Conservation (phyloP, 2,113 vertebrate species). For the Corythornis vintsioides region DNA sequence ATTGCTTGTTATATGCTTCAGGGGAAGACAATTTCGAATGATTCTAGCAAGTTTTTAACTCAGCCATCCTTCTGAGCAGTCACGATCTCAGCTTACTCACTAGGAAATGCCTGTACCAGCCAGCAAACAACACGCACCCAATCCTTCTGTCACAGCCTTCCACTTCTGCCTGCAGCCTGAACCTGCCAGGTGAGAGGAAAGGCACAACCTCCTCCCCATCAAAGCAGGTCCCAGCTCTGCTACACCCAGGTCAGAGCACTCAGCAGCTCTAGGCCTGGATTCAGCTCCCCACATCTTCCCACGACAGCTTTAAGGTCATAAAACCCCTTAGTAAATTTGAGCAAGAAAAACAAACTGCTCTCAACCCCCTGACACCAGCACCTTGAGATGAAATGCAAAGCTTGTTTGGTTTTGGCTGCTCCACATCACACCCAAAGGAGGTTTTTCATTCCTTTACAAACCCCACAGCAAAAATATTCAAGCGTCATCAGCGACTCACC, state of each 20-base stretch:
- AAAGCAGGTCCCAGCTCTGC: background rate
- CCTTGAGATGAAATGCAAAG: background rate
- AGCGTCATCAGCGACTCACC: constrained; percentile 77
- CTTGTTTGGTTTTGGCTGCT: background rate
- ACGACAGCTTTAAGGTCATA: accelerated
- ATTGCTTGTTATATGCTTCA: background rate
- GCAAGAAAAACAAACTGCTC: background rate
- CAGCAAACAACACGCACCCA: background rate
- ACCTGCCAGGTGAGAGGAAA: background rate
- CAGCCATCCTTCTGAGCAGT: background rate
- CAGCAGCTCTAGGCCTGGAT: background rate
- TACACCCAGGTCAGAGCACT: background rate
- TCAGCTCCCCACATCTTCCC: background rate
- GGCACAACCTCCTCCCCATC: background rate
- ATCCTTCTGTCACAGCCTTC: background rate
- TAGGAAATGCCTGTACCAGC: background rate
- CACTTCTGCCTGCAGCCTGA: background rate
- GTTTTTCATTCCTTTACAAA: background rate
- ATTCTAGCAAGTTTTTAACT: background rate
- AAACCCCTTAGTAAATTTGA: background rate
- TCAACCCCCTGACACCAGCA: background rate
- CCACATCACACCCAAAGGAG: accelerated
- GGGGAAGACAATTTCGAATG: background rate
- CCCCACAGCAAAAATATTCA: background rate
- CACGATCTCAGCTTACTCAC: background rate